These are phyloP conservation scores for Rhimphoctona megacephalus DNA, from an alignment of 2,888 invertebrate genomes.

Conservation along the genomic window DNA sequence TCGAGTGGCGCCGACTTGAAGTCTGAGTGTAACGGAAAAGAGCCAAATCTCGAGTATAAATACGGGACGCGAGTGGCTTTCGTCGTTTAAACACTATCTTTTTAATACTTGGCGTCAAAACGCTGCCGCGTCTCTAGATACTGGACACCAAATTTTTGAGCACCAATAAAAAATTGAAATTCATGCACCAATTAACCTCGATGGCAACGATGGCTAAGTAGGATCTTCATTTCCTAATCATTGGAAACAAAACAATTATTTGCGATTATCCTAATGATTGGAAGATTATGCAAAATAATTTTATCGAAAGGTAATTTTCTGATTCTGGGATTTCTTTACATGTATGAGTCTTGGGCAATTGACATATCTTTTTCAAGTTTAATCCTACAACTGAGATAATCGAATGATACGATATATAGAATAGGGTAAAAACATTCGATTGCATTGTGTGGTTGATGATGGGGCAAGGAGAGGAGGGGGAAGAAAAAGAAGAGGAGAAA, in stretches of 20 bases:
- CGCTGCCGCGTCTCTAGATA: no score
- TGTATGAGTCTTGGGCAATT: neutral
- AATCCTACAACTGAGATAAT: neutral
- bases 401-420: slow-evolving; percentile 12
- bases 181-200: neutral
- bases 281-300: neutral
- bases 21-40: no score
- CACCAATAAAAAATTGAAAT: neutral
- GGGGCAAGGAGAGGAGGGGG: neutral
- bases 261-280: neutral
- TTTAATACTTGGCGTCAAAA: no score
- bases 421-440: slow-evolving; percentile 45
- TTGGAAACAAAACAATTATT: neutral
- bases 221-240: neutral
- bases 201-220: neutral
- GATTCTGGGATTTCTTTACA: neutral
- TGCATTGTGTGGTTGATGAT: slow-evolving; percentile 36
- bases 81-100: no score
- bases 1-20: no score
- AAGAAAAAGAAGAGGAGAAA: slow-evolving; percentile 1
- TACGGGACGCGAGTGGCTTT: no score
- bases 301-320: neutral
- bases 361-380: neutral
- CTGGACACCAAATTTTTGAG: no score
- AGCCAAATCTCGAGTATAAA: no score